These are phyloP conservation scores for Leguminivora glycinivorella DNA, from an alignment of 1,140 invertebrate species.

Conservation along the genomic window DNA sequence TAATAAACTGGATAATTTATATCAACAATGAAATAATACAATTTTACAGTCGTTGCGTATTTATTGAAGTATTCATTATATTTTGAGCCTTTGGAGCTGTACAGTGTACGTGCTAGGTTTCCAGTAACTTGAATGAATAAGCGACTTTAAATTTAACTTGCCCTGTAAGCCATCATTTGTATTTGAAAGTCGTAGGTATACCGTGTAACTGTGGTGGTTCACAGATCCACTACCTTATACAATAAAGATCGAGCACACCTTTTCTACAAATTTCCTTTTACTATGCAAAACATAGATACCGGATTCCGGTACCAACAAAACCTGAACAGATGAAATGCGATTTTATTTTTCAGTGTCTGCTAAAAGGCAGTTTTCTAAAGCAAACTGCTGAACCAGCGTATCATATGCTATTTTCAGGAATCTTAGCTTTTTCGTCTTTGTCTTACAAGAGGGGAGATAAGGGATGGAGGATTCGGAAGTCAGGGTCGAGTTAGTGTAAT, in stretches of 20 bases:
- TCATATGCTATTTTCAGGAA: background rate
- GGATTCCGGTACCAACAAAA: constrained; percentile 18
- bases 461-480: background rate
- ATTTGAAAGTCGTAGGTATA: background rate
- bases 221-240: background rate
- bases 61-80: no score
- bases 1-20: background rate
- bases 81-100: no score
- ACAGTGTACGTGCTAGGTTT: no score
- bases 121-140: no score
- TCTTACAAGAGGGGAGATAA: background rate
- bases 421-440: background rate
- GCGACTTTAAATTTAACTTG: no score
- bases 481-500: background rate
- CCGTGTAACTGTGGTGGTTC: background rate
- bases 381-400: constrained; percentile 40
- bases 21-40: background rate
- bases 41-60: no score
- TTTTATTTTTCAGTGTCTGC: constrained; percentile 58
- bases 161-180: no score
- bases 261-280: background rate
- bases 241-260: background rate
- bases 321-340: constrained; percentile 29
- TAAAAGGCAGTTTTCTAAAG: constrained; percentile 49
- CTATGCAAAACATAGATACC: constrained; percentile 12